Evolutionary conservation across 2,113 vertebrate genomes (phyloP).

Genomic region (Brachirus orientalis): DNA sequence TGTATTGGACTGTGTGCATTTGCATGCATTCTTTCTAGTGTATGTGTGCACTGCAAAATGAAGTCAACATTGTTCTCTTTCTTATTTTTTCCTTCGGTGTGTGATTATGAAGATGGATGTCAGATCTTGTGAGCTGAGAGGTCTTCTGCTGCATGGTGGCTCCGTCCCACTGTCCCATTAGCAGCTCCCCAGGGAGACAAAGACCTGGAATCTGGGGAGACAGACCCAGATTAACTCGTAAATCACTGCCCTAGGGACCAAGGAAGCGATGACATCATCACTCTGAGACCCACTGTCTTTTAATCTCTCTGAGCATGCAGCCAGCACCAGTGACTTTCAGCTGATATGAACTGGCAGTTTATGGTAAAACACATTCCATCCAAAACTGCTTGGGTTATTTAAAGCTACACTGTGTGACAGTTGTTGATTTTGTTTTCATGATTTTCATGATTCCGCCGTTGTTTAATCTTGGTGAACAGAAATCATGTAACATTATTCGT

Average conservation of each 20-base stretch:
- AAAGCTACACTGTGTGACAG: no score
- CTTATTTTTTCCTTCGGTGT: conserved; percentile 17
- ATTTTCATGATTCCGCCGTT: no score
- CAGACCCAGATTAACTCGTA: conserved; percentile 91
- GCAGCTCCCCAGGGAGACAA: conserved; percentile 80
- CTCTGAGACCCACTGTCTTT: conserved; percentile 66
- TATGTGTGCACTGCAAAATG: conserved; percentile 36
- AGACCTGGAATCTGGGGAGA: conserved; percentile 80
- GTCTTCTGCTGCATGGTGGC: conserved; percentile 78
- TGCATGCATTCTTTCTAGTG: background rate
- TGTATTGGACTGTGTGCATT: background rate
- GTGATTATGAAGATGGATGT: conserved; percentile 75
- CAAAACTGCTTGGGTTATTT: conserved; percentile 50
- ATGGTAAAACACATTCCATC: conserved; percentile 49
- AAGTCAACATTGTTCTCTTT: conserved; percentile 60
- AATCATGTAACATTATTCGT: no score
- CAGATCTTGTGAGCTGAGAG: conserved; percentile 68
- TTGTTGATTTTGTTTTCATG: no score
- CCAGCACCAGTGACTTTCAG: conserved; percentile 59
- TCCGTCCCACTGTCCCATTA: conserved; percentile 88
- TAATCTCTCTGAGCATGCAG: conserved; percentile 67
- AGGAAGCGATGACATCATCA: conserved; percentile 82
- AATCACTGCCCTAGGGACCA: conserved; percentile 85
- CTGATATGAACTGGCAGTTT: conserved; percentile 73
- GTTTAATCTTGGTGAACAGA: no score